These are phyloP conservation scores for Seriola rivoliana DNA, from an alignment of 2,113 vertebrate species.

Conservation along the genomic window DNA sequence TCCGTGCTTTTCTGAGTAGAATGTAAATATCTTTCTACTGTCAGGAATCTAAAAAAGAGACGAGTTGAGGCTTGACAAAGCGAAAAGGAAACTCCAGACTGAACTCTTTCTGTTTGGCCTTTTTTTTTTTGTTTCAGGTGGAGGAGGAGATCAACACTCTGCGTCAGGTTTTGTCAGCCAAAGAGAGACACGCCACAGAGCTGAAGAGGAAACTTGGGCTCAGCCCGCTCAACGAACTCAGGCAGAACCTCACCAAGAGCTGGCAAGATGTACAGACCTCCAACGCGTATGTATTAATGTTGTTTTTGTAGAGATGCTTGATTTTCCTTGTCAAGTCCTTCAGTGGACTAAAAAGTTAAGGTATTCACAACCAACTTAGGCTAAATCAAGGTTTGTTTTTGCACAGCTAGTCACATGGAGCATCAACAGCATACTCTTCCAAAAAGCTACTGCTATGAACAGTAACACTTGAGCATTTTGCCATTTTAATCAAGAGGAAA, in stretches of 20 bases:
- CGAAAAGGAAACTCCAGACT: not conserved
- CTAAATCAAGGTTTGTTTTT: not conserved
- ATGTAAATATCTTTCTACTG: not conserved
- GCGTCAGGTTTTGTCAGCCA: slow-evolving; percentile 95
- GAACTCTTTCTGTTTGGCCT: too few relatives aligned
- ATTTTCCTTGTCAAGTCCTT: not conserved
- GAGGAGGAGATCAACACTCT: slow-evolving; percentile 97
- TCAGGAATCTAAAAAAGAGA: not conserved
- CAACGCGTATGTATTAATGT: slow-evolving; percentile 89
- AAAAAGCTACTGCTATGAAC: too few relatives aligned
- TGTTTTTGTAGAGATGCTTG: not conserved
- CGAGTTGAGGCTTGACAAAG: too few relatives aligned
- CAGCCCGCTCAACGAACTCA: slow-evolving; percentile 90
- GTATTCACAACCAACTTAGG: not conserved
- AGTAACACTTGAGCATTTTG: not conserved
- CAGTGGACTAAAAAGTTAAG: not conserved
- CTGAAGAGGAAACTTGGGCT: slow-evolving; percentile 95
- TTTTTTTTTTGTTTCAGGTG: slow-evolving; percentile 84
- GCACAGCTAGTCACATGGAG: not conserved
- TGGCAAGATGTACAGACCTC: slow-evolving; percentile 97
- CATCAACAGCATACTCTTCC: too few relatives aligned
- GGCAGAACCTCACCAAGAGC: slow-evolving; percentile 91
- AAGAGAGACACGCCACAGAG: slow-evolving; percentile 93
- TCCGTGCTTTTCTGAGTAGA: not conserved
- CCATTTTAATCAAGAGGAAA: not conserved